A percentile compares a stretch with the other conserved stretches of the same genome.
Conservation (phyloP, 1,140 invertebrate genomes). For the Drosophila malerkotliana region DNA sequence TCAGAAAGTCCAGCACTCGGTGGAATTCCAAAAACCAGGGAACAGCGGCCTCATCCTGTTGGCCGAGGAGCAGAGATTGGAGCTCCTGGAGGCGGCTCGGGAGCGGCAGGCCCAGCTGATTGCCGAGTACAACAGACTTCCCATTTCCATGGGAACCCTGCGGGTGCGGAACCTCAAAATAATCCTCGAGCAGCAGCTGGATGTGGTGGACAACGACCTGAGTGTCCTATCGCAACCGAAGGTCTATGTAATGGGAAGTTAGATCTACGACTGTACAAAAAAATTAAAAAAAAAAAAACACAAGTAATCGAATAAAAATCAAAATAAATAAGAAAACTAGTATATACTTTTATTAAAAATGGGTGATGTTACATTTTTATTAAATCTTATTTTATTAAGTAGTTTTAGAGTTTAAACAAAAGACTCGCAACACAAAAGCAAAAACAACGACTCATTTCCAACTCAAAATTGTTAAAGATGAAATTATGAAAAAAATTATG, state of each 20-base stretch:
- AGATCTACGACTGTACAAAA: neutral
- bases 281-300: neutral
- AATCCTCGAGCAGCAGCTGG: slow-evolving; percentile 54
- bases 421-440: too few species aligned
- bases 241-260: slow-evolving; percentile 15
- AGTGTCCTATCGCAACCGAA: slow-evolving; percentile 25
- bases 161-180: slow-evolving; percentile 62
- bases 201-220: slow-evolving; percentile 52
- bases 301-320: neutral
- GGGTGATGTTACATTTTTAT: too few species aligned
- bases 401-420: too few species aligned
- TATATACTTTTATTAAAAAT: too few species aligned
- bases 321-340: neutral
- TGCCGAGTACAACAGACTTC: slow-evolving; percentile 58
- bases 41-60: slow-evolving; percentile 21
- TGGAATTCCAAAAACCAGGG: neutral
- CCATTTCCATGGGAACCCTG: slow-evolving; percentile 57
- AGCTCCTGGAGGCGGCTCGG: slow-evolving; percentile 28
- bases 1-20: neutral
- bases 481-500: too few species aligned
- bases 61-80: slow-evolving; percentile 28
- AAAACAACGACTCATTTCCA: too few species aligned
- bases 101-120: slow-evolving; percentile 40
- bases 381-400: too few species aligned
- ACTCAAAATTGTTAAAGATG: too few species aligned